phyloP scores from a whole-genome alignment of 2,113 vertebrate species.

The Archocentrus centrarchus region DNA sequence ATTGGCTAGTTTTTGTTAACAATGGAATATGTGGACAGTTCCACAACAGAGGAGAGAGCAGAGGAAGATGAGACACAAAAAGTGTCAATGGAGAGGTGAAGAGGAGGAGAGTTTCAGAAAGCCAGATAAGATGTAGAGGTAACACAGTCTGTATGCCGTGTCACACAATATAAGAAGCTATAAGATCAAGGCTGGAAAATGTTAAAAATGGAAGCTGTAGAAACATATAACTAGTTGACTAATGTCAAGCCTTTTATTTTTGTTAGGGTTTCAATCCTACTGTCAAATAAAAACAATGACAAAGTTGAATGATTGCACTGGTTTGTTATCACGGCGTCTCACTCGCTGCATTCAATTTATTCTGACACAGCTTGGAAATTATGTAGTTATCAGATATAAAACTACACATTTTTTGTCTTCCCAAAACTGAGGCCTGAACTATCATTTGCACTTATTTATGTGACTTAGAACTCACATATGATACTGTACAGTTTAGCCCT shows the following conservation, averaged over 20 bases:
- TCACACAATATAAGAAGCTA: not conserved
- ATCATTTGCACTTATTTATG: not conserved
- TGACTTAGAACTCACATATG: not conserved
- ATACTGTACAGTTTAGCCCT: not conserved
- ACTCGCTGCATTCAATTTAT: not conserved
- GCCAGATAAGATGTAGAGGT: not conserved
- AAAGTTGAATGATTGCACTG: not conserved
- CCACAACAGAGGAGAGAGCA: not conserved
- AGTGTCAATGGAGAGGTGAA: not conserved
- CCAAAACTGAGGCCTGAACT: not conserved
- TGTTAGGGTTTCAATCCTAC: not conserved
- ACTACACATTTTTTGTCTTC: not conserved
- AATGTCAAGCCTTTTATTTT: not conserved
- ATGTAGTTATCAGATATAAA: not conserved
- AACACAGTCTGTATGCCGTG: no score
- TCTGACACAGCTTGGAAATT: not conserved
- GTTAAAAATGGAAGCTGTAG: not conserved
- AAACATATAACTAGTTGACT: not conserved
- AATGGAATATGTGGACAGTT: not conserved
- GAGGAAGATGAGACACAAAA: not conserved
- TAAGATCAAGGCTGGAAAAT: not conserved
- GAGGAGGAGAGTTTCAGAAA: not conserved
- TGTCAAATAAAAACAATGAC: not conserved
- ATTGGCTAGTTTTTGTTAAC: not conserved
- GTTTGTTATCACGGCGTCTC: no score